phyloP scores from a whole-genome alignment of 2,797 vertebrate genomes.

The Notolepis coatsorum region DNA sequence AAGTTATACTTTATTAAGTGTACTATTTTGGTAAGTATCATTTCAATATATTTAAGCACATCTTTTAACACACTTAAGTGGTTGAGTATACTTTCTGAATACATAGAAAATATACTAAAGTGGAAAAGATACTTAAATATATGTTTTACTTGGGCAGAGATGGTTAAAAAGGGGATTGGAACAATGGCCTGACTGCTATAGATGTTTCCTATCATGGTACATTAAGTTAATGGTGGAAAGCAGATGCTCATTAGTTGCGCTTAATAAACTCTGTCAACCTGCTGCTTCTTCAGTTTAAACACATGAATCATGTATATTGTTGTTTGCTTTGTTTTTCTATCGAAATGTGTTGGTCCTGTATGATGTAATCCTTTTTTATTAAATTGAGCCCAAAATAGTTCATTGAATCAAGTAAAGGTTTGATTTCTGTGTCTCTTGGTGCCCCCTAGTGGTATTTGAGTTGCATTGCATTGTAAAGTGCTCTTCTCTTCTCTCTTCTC shows the following conservation, averaged over 20 bases:
- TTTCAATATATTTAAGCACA: too few species aligned
- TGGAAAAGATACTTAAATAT: too few species aligned
- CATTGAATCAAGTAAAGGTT: neutral
- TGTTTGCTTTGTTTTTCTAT: too few species aligned
- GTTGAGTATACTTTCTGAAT: too few species aligned
- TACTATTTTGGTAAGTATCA: too few species aligned
- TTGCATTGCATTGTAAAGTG: too few species aligned
- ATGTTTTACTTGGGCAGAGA: neutral
- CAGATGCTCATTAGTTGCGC: constrained; percentile 58
- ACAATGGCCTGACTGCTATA: constrained; percentile 29
- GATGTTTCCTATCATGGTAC: constrained; percentile 42
- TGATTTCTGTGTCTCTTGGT: constrained; percentile 1
- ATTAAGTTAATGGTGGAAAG: constrained; percentile 48
- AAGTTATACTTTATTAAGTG: too few species aligned
- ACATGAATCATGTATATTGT: neutral
- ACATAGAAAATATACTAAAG: too few species aligned
- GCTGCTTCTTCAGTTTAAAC: constrained; percentile 12
- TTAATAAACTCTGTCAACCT: constrained; percentile 19
- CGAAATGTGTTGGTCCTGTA: too few species aligned
- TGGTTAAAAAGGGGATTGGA: neutral
- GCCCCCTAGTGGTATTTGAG: constrained; percentile 47
- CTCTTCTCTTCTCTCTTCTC: neutral
- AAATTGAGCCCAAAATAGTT: neutral
- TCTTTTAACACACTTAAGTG: too few species aligned
- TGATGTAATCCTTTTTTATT: neutral